Base-by-base conservation (phyloP, 2,888 invertebrate genomes). In the Dinocampus coccinellae region DNA sequence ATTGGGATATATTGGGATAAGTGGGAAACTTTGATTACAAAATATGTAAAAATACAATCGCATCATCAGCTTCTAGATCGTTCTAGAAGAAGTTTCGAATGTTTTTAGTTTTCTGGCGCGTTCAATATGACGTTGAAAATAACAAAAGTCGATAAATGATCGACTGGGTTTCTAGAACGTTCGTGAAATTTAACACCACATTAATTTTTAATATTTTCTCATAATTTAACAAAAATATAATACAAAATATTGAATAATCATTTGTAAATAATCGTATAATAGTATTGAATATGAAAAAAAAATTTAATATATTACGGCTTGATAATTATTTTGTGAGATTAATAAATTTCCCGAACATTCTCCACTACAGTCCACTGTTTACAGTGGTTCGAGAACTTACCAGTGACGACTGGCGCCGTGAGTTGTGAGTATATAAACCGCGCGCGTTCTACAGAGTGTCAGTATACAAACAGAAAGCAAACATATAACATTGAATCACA, bases 401-500 rank as follows among this genome's bases (percentile, higher is more conserved):
- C 58, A 57, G 66, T 2, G 20, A 13, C 20, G 13, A 20, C 47
- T 10, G 29, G 58, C 1, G 58, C 58, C 11, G 24, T 13, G 36
- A 13, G n/a, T n/a, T n/a, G n/a, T 29, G 3, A 16, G 42, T 60
- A 67, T 67, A 67, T 42, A 67, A 67, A 60, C 16, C 2, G 13
- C 60, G 67, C 60, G 67, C 58, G 60, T 33, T 39, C 58, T 20
- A 33, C 47, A 20, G 67, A 67, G 20, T 42, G 42, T 10, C 67
- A 67, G 67, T 67, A 1, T n/a, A 60, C 67, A 67, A 60, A 42
- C 42, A 42, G n/a, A 24, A 67, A 67, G 60, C 58, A 60, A 67
- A 67, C 67, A 39, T 47, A 7, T 22, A 42, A 67, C 42, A 67
- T 65, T 55, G 55, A n/a, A 16, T 20, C 3, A 11, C 11, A 26